A percentile compares a stretch with the other conserved stretches of the same genome.
Conservation (phyloP, 2,797 vertebrate species). For the Micromesistius poutassou region DNA sequence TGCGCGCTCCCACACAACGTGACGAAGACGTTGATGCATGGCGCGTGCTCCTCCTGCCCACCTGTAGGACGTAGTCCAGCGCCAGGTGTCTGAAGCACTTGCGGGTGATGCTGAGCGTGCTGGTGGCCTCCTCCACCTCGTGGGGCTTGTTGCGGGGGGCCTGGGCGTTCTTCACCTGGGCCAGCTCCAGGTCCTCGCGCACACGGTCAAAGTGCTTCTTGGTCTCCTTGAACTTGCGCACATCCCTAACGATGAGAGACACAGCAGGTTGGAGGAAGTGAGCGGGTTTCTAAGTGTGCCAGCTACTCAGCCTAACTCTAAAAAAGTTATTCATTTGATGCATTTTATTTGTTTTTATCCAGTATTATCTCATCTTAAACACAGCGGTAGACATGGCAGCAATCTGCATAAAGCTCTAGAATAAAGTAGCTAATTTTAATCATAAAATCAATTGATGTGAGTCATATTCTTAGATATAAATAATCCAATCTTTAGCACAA, state of each 20-base stretch:
- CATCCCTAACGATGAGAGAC: constrained; percentile 78
- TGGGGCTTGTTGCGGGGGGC: constrained; percentile 90
- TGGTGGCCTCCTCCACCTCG: constrained; percentile 89
- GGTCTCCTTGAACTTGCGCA: constrained; percentile 95
- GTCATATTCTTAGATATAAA: no score
- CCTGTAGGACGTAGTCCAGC: constrained; percentile 93
- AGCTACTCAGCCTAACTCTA: neutral
- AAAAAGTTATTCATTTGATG: neutral
- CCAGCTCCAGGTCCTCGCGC: constrained; percentile 91
- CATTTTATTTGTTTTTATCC: neutral
- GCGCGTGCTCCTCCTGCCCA: constrained; percentile 36
- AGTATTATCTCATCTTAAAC: neutral
- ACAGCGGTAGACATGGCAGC: neutral
- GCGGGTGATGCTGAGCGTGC: constrained; percentile 85
- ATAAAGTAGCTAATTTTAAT: neutral
- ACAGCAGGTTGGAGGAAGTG: neutral
- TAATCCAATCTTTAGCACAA: neutral
- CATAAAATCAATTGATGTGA: neutral
- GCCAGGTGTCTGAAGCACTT: constrained; percentile 95
- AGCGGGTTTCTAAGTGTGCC: neutral
- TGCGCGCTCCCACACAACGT: no score
- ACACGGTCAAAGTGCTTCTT: constrained; percentile 97
- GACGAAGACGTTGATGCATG: neutral
- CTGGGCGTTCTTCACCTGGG: constrained; percentile 93
- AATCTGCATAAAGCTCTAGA: neutral